phyloP scores from a whole-genome alignment of 2,113 vertebrate genomes.

The Shinisaurus crocodilurus region DNA sequence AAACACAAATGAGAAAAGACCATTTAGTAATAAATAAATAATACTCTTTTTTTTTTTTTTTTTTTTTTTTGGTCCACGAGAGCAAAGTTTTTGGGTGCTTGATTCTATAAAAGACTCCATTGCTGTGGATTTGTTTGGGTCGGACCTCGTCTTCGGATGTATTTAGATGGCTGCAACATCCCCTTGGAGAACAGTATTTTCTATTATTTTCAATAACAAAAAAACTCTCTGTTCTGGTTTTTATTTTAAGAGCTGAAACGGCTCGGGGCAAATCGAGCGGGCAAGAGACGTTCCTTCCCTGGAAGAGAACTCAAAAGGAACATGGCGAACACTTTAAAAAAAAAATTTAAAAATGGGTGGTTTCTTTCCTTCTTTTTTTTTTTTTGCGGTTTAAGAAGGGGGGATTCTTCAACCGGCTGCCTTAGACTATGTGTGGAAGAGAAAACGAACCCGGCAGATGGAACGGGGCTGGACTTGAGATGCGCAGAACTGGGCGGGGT shows the following conservation, averaged over 20 bases:
- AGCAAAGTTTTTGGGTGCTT: conserved; percentile 20
- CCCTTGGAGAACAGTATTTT: conserved; percentile 9
- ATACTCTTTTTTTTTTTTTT: no score
- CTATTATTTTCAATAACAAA: neutral
- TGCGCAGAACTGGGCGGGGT: neutral
- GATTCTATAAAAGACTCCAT: neutral
- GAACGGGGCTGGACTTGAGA: neutral
- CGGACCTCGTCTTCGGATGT: neutral
- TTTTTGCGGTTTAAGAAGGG: neutral
- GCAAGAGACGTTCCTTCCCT: neutral
- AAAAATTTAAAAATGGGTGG: neutral
- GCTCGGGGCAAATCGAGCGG: neutral
- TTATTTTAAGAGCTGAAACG: conserved; percentile 1
- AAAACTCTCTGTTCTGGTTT: neutral
- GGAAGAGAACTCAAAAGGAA: neutral
- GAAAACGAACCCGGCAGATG: neutral
- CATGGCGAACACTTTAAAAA: neutral
- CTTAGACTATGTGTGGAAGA: neutral
- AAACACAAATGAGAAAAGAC: neutral
- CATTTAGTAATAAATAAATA: conserved; percentile 24
- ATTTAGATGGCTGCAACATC: neutral
- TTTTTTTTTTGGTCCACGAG: conserved; percentile 3
- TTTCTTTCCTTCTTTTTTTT: neutral
- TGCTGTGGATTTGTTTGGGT: neutral
- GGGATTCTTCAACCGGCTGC: conserved; percentile 1